Base-by-base conservation (phyloP, 2,888 invertebrate genomes). In the Rhodophaea formosa region DNA sequence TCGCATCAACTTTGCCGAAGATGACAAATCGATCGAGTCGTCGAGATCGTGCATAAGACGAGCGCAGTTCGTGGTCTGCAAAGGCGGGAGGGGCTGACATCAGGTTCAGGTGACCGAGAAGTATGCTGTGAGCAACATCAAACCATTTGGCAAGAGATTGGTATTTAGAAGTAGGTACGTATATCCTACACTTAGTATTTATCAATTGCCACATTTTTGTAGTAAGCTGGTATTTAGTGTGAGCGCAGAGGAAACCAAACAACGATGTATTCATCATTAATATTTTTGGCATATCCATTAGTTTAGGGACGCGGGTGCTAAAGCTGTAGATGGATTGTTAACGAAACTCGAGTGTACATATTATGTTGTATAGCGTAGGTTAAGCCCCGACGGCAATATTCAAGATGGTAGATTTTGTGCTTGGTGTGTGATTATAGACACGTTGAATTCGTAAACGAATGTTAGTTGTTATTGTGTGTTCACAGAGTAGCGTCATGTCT, bases 261-360 rank as follows among this genome's bases (percentile, higher is more conserved):
- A 35, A 8, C 35, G 35, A 44, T 30, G 71, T 72, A 72, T 75
- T 62, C 61, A 66, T 62, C 59, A 68, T 72, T 73, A 66, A 74
- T 65, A 60, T 76, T 51, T 74, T 77, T 71, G 70, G 79, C 83
- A 82, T 85, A 84, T 84, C 79, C 72, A 75, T 79, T 81, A 80
- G 75, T 79, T 75, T 79, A 79, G 73, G 70, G 72, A 75, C 68
- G 79, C 77, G 85, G 88, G 88, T 88, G 88, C 87, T 87, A 85
- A 78, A 58, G 72, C 59, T 71, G 70, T 70, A 65, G 68, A 69
- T 69, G 68, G 71, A 72, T 68, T 70, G 74, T 75, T 71, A 67
- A 59, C 59, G 58, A 67, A 63, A 51, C 35, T 16, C 66, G 72
- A 70, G 67, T 84, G 83, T 84, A 84, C 74, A 80, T 79, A 79